phyloP scores from a whole-genome alignment of 2,797 vertebrate species.

The Lagorchestes hirsutus region DNA sequence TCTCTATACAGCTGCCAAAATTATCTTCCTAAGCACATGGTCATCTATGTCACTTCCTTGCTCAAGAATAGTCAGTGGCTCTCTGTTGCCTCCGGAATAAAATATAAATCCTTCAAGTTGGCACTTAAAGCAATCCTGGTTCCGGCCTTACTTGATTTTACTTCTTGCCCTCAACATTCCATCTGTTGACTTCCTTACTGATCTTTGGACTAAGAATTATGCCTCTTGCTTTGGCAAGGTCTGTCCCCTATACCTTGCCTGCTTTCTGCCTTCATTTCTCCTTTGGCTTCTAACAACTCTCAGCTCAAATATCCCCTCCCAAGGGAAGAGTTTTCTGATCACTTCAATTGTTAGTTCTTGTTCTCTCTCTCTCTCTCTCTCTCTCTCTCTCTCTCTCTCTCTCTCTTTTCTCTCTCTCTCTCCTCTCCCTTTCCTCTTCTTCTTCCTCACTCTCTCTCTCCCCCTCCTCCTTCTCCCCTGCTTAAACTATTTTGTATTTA shows the following conservation, averaged over 20 bases:
- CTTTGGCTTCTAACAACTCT: neutral
- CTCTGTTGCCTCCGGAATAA: neutral
- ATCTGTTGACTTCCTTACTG: neutral
- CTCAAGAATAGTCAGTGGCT: neutral
- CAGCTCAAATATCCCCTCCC: neutral
- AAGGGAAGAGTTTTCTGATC: neutral
- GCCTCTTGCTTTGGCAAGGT: neutral
- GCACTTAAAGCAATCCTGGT: neutral
- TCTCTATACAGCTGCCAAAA: neutral
- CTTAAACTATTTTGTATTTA: neutral
- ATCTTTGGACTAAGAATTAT: neutral
- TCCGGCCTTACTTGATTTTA: neutral
- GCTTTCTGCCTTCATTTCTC: neutral
- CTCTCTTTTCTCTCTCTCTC: too few species aligned
- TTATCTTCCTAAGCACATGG: neutral
- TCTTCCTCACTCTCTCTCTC: neutral
- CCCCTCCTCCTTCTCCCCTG: too few species aligned
- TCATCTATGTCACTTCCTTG: neutral
- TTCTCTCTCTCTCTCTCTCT: too few species aligned
- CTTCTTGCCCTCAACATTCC: neutral
- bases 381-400: too few species aligned
- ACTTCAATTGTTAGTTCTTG: neutral
- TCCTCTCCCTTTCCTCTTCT: too few species aligned
- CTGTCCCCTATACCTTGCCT: neutral
- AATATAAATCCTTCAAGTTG: neutral